Conservation (phyloP, 2,888 invertebrate genomes). For the Lordiphosa fenestrarum region DNA sequence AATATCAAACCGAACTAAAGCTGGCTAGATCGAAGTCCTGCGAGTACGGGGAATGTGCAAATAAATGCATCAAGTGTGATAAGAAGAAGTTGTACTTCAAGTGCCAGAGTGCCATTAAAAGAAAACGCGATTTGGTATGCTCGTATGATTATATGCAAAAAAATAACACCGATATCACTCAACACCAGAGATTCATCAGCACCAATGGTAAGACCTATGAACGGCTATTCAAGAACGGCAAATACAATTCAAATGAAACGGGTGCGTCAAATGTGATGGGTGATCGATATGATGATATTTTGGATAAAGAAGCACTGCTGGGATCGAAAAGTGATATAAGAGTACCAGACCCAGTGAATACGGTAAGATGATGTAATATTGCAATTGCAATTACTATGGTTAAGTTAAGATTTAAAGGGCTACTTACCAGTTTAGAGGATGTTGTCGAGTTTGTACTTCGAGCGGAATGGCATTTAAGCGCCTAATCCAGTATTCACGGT, state of each 20-base stretch:
- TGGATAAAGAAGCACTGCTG: constrained; percentile 61
- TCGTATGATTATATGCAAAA: constrained; percentile 29
- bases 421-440: too few species aligned
- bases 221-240: constrained; percentile 25
- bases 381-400: accelerated
- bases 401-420: too few species aligned
- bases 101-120: constrained; percentile 21
- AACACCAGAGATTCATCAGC: constrained; percentile 19
- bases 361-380: constrained; percentile 38
- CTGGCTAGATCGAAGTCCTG: constrained; percentile 10
- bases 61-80: constrained; percentile 34
- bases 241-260: constrained; percentile 23
- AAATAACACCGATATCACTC: constrained; percentile 28
- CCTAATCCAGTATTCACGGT: too few species aligned
- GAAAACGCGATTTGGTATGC: constrained; percentile 30
- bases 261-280: constrained; percentile 38
- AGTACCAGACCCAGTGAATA: constrained; percentile 57
- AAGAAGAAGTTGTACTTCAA: constrained; percentile 39
- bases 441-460: too few species aligned
- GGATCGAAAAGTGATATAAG: constrained; percentile 55
- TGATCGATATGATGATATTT: constrained; percentile 51
- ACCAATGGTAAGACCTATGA: constrained; percentile 27
- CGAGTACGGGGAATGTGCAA: neutral
- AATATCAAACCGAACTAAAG: constrained; percentile 3
- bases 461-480: too few species aligned